Conservation (phyloP, 2,888 invertebrate species). For the Stegana nigrithorax region DNA sequence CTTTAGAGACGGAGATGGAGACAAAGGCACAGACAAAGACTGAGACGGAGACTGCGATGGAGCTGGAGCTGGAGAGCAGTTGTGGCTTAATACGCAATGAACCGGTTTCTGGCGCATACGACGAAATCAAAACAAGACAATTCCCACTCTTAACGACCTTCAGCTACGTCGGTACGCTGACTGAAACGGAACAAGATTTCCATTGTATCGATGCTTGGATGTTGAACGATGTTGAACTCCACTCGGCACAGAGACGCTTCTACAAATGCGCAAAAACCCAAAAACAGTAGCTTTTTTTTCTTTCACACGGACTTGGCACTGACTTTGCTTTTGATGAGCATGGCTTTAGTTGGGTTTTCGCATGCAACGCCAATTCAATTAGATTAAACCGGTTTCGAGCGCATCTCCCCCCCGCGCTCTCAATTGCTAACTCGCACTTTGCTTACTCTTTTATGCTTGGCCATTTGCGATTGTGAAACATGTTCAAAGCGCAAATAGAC, state of each 20-base stretch:
- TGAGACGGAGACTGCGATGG: no score
- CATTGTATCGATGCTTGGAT: not conserved
- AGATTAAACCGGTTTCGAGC: constrained; percentile 7
- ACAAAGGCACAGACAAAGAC: no score
- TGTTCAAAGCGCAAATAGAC: not conserved
- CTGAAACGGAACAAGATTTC: not conserved
- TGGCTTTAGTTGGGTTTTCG: not conserved
- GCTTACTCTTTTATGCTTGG: not conserved
- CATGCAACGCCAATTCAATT: constrained; percentile 3
- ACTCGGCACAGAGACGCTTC: not conserved
- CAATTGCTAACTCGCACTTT: not conserved
- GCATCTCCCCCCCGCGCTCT: not conserved
- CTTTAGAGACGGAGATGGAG: no score
- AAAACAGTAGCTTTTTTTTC: not conserved
- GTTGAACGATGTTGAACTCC: no score
- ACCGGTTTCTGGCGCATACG: not conserved
- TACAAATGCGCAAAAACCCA: not conserved
- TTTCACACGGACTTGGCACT: not conserved
- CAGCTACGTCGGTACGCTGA: not conserved
- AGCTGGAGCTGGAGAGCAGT: no score
- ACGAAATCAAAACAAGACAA: not conserved
- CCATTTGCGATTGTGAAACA: not conserved
- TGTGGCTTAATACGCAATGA: not conserved
- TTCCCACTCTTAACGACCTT: not conserved
- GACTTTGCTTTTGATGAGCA: not conserved